These are phyloP conservation scores for Ptilorrhoa leucosticta DNA, from an alignment of 2,113 vertebrate genomes.

Conservation along the genomic window DNA sequence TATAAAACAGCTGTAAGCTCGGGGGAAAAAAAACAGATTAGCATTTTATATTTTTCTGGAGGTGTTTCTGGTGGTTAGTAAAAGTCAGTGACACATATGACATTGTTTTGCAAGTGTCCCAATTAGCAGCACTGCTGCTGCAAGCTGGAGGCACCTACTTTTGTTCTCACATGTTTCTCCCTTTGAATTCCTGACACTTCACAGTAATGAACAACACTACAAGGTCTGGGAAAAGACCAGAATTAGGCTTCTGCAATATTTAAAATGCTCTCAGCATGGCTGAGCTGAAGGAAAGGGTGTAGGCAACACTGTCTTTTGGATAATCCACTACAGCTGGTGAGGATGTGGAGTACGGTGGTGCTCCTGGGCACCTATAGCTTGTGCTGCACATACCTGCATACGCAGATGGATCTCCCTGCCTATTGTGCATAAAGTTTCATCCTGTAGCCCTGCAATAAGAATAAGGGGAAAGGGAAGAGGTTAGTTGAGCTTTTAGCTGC, in stretches of 20 bases:
- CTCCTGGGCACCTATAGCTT: background rate
- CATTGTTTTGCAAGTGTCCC: conserved; percentile 52
- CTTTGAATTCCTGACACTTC: conserved; percentile 7
- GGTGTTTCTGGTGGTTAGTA: conserved; percentile 49
- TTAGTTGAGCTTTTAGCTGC: background rate
- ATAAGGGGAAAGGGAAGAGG: background rate
- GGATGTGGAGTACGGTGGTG: background rate
- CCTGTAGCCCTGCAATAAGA: background rate
- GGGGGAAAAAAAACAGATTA: background rate
- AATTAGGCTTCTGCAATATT: background rate
- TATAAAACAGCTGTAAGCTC: background rate
- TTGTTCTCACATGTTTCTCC: background rate
- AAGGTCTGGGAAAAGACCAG: background rate
- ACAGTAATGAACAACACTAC: background rate
- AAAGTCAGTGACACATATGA: conserved; percentile 53
- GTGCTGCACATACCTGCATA: background rate
- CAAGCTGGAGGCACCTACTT: background rate
- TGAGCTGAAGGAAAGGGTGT: background rate
- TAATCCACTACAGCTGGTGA: background rate
- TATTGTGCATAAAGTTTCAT: background rate
- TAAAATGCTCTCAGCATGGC: background rate
- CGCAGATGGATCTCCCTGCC: background rate
- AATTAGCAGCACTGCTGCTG: conserved; percentile 6
- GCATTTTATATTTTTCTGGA: conserved; percentile 49
- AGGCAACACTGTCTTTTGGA: background rate